These are phyloP conservation scores for sheep (Ovis aries) DNA, from an alignment of 2,113 vertebrate genomes.

Conservation along the genomic window DNA sequence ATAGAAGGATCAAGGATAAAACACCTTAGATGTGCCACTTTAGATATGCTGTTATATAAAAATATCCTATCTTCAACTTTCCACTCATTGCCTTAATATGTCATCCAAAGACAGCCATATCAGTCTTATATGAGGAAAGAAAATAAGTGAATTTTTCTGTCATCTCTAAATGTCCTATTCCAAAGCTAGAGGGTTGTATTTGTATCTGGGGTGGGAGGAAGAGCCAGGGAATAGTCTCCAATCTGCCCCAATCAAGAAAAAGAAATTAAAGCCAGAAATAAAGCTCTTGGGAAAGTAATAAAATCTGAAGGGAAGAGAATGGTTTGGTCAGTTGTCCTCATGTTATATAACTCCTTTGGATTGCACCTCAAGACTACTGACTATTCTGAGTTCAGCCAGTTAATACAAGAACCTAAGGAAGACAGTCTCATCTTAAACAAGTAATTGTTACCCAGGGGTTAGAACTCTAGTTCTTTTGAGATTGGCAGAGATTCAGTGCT, in stretches of 20 bases:
- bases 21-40: background rate
- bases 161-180: background rate
- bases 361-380: background rate
- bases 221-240: background rate
- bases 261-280: background rate
- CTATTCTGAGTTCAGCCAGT: background rate
- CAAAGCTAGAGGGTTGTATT: background rate
- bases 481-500: background rate
- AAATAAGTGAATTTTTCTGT: background rate
- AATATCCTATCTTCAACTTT: background rate
- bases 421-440: background rate
- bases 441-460: background rate
- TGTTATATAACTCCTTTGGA: background rate
- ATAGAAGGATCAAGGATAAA: background rate
- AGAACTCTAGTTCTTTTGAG: background rate
- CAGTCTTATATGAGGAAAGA: background rate
- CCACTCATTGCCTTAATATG: background rate
- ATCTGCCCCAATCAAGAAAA: background rate
- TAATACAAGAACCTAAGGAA: background rate
- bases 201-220: background rate
- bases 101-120: background rate
- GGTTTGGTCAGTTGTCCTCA: background rate
- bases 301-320: background rate
- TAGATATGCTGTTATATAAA: background rate
- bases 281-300: background rate